Conservation (phyloP, 2,113 vertebrate species). For the Pseudonaja textilis region DNA sequence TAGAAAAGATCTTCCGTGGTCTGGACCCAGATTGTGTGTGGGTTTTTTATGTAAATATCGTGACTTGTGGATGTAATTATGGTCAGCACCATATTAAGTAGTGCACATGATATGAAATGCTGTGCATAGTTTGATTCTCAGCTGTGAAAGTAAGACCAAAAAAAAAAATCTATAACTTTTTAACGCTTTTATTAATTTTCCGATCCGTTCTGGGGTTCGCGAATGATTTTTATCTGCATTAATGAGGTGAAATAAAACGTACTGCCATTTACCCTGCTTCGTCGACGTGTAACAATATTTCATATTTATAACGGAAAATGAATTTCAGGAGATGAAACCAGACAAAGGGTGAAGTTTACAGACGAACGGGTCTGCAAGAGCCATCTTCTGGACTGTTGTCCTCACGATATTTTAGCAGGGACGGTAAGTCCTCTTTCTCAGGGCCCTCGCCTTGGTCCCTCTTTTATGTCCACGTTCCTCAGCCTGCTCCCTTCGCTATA, state of each 20-base stretch:
- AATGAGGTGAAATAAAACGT: constrained; percentile 48
- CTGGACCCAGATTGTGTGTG: constrained; percentile 49
- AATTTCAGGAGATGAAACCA: constrained; percentile 97
- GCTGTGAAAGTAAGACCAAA: constrained; percentile 2
- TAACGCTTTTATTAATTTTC: constrained; percentile 35
- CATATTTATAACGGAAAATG: constrained; percentile 79
- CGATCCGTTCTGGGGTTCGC: constrained; percentile 48
- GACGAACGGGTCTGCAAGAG: constrained; percentile 99
- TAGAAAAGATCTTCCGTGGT: constrained; percentile 33
- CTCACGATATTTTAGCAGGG: constrained; percentile 97
- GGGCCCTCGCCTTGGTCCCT: not conserved
- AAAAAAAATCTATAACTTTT: constrained; percentile 35
- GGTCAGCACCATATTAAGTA: constrained; percentile 52
- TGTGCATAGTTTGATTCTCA: constrained; percentile 6
- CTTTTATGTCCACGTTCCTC: not conserved
- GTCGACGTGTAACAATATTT: constrained; percentile 51
- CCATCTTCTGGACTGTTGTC: constrained; percentile 98
- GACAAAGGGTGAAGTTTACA: constrained; percentile 97
- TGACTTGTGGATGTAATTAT: constrained; percentile 61
- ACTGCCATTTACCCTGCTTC: not conserved
- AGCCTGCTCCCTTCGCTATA: not conserved
- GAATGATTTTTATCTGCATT: constrained; percentile 58
- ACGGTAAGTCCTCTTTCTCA: constrained; percentile 78
- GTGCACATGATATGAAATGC: constrained; percentile 54
- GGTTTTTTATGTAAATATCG: constrained; percentile 45